These are phyloP conservation scores for Dicyrtomina minuta DNA, from an alignment of 2,888 invertebrate species.

Conservation along the genomic window DNA sequence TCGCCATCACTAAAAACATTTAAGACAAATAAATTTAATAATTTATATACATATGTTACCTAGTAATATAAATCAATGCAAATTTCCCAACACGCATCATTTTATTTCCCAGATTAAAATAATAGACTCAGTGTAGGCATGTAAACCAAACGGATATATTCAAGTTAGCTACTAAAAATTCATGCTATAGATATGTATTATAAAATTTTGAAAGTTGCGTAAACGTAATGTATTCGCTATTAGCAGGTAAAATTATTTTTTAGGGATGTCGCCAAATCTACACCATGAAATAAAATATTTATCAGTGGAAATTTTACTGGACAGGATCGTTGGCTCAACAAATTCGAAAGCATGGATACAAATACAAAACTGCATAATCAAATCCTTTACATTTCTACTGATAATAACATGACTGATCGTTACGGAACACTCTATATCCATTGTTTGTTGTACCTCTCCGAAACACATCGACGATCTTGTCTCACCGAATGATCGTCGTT, in stretches of 20 bases:
- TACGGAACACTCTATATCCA: no score
- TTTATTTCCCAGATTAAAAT: background rate
- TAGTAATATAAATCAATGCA: background rate
- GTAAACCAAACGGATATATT: no score
- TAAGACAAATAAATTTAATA: constrained; percentile 37
- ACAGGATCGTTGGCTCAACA: background rate
- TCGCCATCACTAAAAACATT: constrained; percentile 66
- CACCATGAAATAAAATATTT: background rate
- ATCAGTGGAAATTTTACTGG: background rate
- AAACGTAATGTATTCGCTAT: no score
- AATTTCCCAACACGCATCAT: background rate
- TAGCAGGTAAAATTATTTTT: background rate
- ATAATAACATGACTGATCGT: no score
- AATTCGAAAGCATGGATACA: no score
- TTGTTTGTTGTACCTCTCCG: constrained; percentile 36
- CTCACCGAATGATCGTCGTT: constrained; percentile 25
- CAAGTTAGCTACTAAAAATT: no score
- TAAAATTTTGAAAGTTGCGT: no score
- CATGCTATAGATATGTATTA: background rate
- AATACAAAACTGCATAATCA: no score
- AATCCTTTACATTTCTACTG: no score
- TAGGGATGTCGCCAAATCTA: background rate
- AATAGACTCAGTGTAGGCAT: no score
- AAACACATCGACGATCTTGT: constrained; percentile 38
- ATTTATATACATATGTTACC: background rate